These are phyloP conservation scores for Drosophila mimica DNA, from an alignment of 2,888 invertebrate species.

Conservation along the genomic window DNA sequence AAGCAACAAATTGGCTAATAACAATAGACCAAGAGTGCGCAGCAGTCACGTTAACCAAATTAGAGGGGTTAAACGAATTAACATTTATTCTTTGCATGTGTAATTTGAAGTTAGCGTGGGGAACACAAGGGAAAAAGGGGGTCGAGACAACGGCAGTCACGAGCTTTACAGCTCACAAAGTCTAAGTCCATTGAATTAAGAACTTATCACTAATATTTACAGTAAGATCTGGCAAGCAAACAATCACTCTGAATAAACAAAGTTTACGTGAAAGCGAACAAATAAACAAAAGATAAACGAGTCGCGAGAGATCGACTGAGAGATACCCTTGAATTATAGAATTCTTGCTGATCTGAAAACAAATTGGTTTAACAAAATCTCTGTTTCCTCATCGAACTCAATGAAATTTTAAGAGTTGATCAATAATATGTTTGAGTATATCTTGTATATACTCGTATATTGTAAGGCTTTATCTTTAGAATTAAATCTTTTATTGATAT, in stretches of 20 bases:
- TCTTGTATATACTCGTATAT: no score
- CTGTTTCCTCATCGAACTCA: no score
- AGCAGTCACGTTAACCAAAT: not conserved
- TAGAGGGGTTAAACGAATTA: not conserved
- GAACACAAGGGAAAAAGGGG: not conserved
- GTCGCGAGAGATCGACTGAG: not conserved
- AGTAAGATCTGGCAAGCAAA: not conserved
- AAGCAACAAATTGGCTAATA: not conserved
- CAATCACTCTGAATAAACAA: constrained; percentile 4
- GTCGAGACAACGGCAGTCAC: constrained; percentile 3
- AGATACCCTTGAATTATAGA: not conserved
- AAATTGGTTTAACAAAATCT: no score
- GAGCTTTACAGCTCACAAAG: constrained; percentile 2
- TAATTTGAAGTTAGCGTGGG: not conserved
- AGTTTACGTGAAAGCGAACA: constrained; percentile 30
- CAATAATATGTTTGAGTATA: no score
- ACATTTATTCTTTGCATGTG: not conserved
- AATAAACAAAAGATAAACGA: constrained; percentile 11
- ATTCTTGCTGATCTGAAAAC: not conserved
- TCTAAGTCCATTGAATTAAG: constrained; percentile 2
- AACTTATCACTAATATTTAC: constrained; percentile 13
- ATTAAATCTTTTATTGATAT: no score
- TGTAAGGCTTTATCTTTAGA: no score
- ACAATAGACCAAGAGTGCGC: not conserved
- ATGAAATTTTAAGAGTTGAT: no score